Evolutionary conservation across 2,888 invertebrate genomes (phyloP).

Genomic region (Phortica magna): DNA sequence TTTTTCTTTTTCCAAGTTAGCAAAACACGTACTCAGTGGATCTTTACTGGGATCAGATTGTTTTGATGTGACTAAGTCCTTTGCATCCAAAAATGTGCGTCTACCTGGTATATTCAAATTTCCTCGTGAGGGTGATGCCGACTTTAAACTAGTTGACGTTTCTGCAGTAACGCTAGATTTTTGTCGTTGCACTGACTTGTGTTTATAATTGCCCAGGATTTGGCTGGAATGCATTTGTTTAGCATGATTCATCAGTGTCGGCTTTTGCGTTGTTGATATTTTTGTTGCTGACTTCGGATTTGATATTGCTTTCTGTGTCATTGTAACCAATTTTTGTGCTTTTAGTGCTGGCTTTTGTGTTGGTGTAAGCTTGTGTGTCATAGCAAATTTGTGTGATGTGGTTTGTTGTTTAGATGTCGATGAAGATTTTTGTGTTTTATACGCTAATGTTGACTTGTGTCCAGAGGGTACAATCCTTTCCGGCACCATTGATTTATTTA

Average conservation of each 20-base stretch:
- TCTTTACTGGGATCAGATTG: constrained; percentile 56
- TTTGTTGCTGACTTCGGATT: background rate
- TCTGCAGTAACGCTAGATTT: background rate
- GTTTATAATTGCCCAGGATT: too few species aligned
- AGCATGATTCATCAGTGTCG: background rate
- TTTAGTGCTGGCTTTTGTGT: constrained; percentile 21
- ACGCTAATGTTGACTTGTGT: too few species aligned
- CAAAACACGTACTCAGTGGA: constrained; percentile 52
- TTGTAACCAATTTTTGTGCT: constrained; percentile 19
- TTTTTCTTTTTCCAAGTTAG: background rate
- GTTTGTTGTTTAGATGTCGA: too few species aligned
- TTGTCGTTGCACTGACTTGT: constrained; percentile 1
- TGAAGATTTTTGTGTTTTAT: too few species aligned
- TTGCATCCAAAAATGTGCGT: constrained; percentile 53
- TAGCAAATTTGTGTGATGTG: too few species aligned
- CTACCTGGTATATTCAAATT: constrained; percentile 34
- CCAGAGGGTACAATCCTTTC: background rate
- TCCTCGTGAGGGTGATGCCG: constrained; percentile 3
- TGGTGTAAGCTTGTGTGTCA: too few species aligned
- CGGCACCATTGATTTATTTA: background rate
- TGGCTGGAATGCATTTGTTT: too few species aligned
- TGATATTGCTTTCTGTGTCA: background rate
- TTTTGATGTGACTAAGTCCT: constrained; percentile 46
- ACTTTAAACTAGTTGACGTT: background rate
- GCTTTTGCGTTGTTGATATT: background rate